Evolutionary conservation across 2,113 vertebrate species (phyloP), one percentile per base, ranked within the genome.

Genomic region (Etia nguti): DNA sequence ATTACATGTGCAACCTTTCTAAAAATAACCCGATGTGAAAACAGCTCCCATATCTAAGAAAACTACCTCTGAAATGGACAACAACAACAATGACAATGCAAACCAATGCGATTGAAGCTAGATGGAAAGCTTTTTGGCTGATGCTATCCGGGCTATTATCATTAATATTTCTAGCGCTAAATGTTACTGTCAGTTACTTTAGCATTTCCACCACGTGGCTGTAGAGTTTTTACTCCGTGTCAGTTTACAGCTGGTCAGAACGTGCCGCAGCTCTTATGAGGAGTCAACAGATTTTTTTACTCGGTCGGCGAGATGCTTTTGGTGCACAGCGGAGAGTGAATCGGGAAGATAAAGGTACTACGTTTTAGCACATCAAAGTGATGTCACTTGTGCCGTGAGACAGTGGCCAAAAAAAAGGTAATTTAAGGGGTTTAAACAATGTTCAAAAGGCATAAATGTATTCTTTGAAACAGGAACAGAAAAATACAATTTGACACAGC

Each of bases 401-500:
- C 43, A 13, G 73, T 6, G 46, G 70, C 16, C 10, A 75, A 68
- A 24, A 73, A 12, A 11, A 6, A 11, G 18, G 11, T 3, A 22
- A 41, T 68, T 68, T 22, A 68, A 50, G 16, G 16, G 43, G 6
- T 50, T 75, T 77, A 50, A 77, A 77, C 43, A 77, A 20, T 50
- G 46, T 50, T 52, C 26, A 70, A 38, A 55, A 24, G 38, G 16
- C 3, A n/a, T 73, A 11, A 22, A 41, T 12, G 55, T 56, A 16
- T 15, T 36, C 6, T 81, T 62, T 86, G 43, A 8, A 31, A 16
- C 15, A n/a, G 20, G 31, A 20, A 20, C 20, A 48, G 38, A 52
- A 82, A 60, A 77, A 81, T 73, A 6, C 15, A 48, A 81, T 80
- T 70, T 56, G 79, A 86, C 84, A 43, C 31, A 65, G 54, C 48